A percentile compares a stretch with the other conserved stretches of the same genome.
Evolutionary conservation across 2,888 invertebrate genomes (phyloP).

Genomic region (Prosapia bicincta): DNA sequence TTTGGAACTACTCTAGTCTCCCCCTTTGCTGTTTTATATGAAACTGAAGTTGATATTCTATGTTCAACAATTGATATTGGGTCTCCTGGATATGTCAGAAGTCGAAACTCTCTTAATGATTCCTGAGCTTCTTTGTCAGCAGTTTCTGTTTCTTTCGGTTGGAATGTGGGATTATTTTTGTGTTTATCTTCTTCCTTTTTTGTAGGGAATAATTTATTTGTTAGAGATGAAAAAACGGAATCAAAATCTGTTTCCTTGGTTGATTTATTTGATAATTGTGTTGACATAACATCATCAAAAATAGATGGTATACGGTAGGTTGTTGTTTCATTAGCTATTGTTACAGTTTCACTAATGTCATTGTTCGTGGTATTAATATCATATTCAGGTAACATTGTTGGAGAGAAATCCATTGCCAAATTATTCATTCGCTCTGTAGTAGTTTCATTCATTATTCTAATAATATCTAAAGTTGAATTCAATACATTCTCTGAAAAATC

Average conservation of each 20-base stretch:
- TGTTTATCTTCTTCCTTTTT: background rate
- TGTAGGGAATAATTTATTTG: constrained; percentile 10
- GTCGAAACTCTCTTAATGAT: constrained; percentile 9
- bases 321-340: too few species aligned
- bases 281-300: background rate
- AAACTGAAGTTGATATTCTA: constrained; percentile 34
- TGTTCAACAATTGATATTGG: constrained; percentile 35
- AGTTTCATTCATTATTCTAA: background rate
- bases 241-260: background rate
- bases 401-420: background rate
- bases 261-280: background rate
- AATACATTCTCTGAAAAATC: background rate
- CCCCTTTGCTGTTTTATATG: constrained; percentile 34
- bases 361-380: background rate
- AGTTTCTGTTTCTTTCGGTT: background rate
- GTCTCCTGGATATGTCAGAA: constrained; percentile 22
- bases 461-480: background rate
- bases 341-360: too few species aligned
- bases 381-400: background rate
- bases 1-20: constrained; percentile 17
- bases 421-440: too few species aligned
- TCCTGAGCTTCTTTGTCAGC: constrained; percentile 14
- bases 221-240: constrained; percentile 3
- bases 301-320: background rate
- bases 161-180: too few species aligned